A percentile compares a stretch with the other conserved stretches of the same genome.
phyloP scores from a whole-genome alignment of 2,888 invertebrate genomes.

The Lysandra coridon region DNA sequence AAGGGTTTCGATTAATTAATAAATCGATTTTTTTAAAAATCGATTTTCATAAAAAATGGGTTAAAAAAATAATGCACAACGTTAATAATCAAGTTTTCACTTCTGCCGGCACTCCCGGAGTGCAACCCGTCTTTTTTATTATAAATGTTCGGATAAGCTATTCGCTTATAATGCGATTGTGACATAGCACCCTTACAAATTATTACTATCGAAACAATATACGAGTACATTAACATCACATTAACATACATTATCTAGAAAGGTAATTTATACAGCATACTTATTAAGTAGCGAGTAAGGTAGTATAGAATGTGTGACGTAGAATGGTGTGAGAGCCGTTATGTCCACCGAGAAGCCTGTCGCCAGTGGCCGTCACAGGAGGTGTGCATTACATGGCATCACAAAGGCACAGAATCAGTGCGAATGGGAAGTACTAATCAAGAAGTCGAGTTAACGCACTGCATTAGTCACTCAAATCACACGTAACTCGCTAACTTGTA shows the following conservation, averaged over 20 bases:
- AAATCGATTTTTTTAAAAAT: too few species aligned
- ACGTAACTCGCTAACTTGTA: conserved; percentile 34
- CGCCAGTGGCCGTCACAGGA: neutral
- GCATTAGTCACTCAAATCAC: conserved; percentile 42
- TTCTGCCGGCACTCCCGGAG: too few species aligned
- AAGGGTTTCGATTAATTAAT: too few species aligned
- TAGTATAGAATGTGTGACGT: conserved; percentile 25
- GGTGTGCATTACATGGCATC: conserved; percentile 39
- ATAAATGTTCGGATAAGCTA: too few species aligned
- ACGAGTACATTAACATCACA: too few species aligned
- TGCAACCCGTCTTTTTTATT: too few species aligned
- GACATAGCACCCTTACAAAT: too few species aligned
- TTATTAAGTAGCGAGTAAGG: neutral
- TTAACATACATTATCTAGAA: neutral
- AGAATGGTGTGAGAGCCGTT: conserved; percentile 19
- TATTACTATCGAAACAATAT: too few species aligned
- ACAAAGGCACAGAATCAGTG: conserved; percentile 58
- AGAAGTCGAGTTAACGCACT: conserved; percentile 56
- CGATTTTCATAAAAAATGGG: too few species aligned
- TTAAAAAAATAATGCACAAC: too few species aligned
- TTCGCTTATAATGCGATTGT: too few species aligned
- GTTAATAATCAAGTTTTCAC: too few species aligned
- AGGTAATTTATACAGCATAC: neutral
- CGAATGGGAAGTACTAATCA: conserved; percentile 66
- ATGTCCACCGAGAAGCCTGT: conserved; percentile 20